Percentiles rank a stretch among this genome's conserved stretches.
Evolutionary conservation across 1,140 invertebrate genomes (phyloP).

Genomic region (Drosophila ironensis): DNA sequence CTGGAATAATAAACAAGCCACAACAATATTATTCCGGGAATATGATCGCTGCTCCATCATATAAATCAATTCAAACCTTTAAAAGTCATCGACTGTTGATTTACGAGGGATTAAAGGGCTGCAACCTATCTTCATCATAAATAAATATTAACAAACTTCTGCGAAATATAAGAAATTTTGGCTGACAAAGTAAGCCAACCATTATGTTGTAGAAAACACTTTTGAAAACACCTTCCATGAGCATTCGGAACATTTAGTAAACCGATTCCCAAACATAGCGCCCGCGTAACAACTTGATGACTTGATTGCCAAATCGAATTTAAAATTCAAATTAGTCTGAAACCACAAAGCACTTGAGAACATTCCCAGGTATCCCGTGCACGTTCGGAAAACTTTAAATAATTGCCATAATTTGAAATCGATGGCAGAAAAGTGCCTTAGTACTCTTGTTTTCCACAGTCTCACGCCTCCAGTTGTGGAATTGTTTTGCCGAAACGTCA

Average conservation of each 20-base stretch:
- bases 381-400: slow-evolving; percentile 7
- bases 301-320: slow-evolving; percentile 37
- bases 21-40: not conserved
- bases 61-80: not conserved
- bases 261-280: not conserved
- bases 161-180: no score
- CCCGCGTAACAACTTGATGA: slow-evolving; percentile 19
- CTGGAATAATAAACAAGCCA: not conserved
- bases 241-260: not conserved
- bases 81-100: not conserved
- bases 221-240: slow-evolving; percentile 9
- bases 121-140: no score
- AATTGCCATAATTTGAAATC: slow-evolving; percentile 23
- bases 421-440: slow-evolving; percentile 19
- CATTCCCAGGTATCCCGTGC: slow-evolving; percentile 36
- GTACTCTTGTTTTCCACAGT: slow-evolving; percentile 22
- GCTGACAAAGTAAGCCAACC: no score
- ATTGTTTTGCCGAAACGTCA: slow-evolving; percentile 13
- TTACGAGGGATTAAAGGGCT: no score
- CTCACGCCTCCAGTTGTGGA: slow-evolving; percentile 18
- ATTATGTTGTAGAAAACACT: no score
- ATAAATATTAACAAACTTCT: no score
- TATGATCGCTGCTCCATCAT: not conserved
- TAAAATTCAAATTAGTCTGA: slow-evolving; percentile 43
- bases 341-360: slow-evolving; percentile 37